These are phyloP conservation scores for Drosophila persimilis DNA, from an alignment of 1,140 invertebrate genomes.

Conservation along the genomic window DNA sequence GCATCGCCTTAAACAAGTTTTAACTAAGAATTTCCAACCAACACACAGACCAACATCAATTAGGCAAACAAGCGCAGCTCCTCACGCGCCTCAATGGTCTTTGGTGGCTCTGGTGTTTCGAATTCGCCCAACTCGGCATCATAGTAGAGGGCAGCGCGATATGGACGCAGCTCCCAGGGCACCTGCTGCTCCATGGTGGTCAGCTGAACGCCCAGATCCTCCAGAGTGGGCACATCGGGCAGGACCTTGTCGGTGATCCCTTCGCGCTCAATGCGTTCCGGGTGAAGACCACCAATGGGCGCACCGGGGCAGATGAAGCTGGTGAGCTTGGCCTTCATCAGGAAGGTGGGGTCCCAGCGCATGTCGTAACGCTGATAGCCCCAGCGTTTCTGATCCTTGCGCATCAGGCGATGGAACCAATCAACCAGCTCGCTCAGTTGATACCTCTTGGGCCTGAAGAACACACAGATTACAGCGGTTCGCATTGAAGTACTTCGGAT, in stretches of 20 bases:
- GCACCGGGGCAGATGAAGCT: conserved; percentile 86
- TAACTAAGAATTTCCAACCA: conserved; percentile 63
- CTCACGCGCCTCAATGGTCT: conserved; percentile 63
- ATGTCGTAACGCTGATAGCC: conserved; percentile 89
- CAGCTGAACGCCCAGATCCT: conserved; percentile 93
- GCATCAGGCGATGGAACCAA: conserved; percentile 90
- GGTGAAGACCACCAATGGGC: conserved; percentile 87
- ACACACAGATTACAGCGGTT: not conserved
- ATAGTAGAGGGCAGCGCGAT: conserved; percentile 87
- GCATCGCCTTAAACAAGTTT: conserved; percentile 42
- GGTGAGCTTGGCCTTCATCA: conserved; percentile 86
- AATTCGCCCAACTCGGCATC: conserved; percentile 90
- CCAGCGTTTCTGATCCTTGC: conserved; percentile 86
- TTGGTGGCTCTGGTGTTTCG: conserved; percentile 86
- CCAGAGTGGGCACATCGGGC: conserved; percentile 89
- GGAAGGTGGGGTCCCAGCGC: conserved; percentile 88
- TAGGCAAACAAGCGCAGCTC: conserved; percentile 69
- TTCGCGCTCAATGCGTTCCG: conserved; percentile 94
- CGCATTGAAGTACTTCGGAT: not conserved
- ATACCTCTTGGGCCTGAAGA: conserved; percentile 90
- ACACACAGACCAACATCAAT: conserved; percentile 35
- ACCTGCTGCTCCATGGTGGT: conserved; percentile 90
- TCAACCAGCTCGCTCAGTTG: conserved; percentile 87
- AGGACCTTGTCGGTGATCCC: conserved; percentile 88
- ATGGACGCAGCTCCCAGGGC: conserved; percentile 90